Evolutionary conservation across 2,797 vertebrate genomes (phyloP), one percentile per base, ranked within the genome.

Genomic region (Lepilemur ruficaudatus): DNA sequence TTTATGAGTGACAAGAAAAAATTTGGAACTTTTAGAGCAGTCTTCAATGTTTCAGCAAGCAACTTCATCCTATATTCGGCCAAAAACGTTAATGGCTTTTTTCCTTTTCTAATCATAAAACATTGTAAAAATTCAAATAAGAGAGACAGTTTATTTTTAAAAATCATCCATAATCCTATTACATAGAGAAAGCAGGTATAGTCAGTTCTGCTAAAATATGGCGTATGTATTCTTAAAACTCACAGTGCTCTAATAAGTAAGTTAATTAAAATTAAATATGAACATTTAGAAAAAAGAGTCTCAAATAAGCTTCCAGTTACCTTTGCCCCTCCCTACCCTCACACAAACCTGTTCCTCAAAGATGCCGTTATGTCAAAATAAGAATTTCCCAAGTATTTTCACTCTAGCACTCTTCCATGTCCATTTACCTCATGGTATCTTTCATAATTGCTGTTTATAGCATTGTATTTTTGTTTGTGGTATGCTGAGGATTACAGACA

Each of bases 31-130:
- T 85, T 79, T 69, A 32, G 18, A 93, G 28, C 14, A 76, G 46
- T 80, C 13, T 6, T 92, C 30, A 78, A 3, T 82, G 76, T 92
- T 90, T 96, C 46, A 81, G 52, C 41, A 94, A 89, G 30, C 1
- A 91, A 91, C 14, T 35, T 0, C 22, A 65, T 92, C 4, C 14
- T 86, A 10, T 79, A 43, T 91, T 89, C 48, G 94, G 12, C 59
- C 30, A 52, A 73, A 83, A 89, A 43, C 93, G 15, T 57, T 93
- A 94, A 73, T 15, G 50, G 15, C 7, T 23, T 72, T 95, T 76
- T 82, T 73, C 35, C 23, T 95, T 93, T 95, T 63, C 23, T 85
- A 87, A 76, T 67, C 5, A 79, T 89, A 32, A 76, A 87, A 85
- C 25, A 57, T 9, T 65, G 17, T 83, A 75, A 92, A 95, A 91